phyloP scores from a whole-genome alignment of 2,113 vertebrate species.

The Hemibagrus wyckioides region DNA sequence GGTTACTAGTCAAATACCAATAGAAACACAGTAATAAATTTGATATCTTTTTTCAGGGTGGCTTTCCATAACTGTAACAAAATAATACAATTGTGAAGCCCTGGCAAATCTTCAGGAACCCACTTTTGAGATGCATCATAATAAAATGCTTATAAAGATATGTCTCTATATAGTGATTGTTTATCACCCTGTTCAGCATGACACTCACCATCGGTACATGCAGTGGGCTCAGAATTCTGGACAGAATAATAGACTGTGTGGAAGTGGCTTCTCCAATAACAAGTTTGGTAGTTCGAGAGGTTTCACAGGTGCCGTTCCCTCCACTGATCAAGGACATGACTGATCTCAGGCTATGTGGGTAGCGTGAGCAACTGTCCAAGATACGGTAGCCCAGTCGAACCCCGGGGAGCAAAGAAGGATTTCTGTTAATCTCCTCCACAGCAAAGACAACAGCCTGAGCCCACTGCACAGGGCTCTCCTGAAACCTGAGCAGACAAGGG shows the following conservation, averaged over 20 bases:
- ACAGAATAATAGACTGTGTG: conserved; percentile 61
- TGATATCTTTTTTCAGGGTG: not conserved
- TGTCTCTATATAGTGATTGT: not conserved
- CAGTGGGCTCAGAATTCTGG: conserved; percentile 61
- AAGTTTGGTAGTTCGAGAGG: conserved; percentile 52
- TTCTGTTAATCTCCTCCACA: conserved; percentile 74
- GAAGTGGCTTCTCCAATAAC: conserved; percentile 67
- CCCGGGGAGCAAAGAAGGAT: conserved; percentile 67
- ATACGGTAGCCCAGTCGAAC: conserved; percentile 71
- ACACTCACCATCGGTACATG: conserved; percentile 68
- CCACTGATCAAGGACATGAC: conserved; percentile 66
- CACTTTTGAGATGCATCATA: not conserved
- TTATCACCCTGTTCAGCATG: not conserved
- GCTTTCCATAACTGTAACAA: not conserved
- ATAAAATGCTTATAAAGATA: not conserved
- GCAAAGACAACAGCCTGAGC: conserved; percentile 71
- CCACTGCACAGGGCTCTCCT: conserved; percentile 57
- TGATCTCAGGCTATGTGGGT: conserved; percentile 60
- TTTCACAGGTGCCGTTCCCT: conserved; percentile 59
- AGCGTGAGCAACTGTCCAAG: conserved; percentile 66
- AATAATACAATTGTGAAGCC: not conserved
- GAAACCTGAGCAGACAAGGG: conserved; percentile 56
- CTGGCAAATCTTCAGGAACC: not conserved
- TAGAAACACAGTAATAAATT: not conserved
- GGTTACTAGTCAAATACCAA: not conserved